Conservation (phyloP, 1,140 invertebrate species). For the Drosophila repleta region DNA sequence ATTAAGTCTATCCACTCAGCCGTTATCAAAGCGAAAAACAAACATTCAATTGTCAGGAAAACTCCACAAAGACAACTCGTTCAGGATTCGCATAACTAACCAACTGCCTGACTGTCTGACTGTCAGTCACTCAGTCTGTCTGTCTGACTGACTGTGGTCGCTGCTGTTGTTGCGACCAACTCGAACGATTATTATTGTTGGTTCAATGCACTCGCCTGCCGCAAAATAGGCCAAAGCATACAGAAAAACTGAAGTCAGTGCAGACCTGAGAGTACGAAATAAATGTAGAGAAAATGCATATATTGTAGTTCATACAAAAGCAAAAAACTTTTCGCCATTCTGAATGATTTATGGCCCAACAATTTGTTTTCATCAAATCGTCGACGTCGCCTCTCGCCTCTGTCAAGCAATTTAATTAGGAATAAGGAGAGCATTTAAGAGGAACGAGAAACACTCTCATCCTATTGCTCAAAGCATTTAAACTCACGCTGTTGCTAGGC, state of each 20-base stretch:
- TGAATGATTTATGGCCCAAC: background rate
- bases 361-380: no score
- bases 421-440: background rate
- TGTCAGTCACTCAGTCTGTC: constrained; percentile 14
- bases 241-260: constrained; percentile 20
- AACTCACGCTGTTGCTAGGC: no score
- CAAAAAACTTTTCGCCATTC: background rate
- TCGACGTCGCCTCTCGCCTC: background rate
- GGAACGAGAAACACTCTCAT: no score
- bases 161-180: constrained; percentile 27
- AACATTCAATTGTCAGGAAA: constrained; percentile 29
- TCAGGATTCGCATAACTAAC: background rate
- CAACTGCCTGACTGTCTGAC: background rate
- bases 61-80: background rate
- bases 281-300: background rate
- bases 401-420: background rate
- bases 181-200: constrained; percentile 61
- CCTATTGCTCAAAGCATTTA: no score
- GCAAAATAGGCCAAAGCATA: constrained; percentile 64
- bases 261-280: constrained; percentile 17
- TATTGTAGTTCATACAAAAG: background rate
- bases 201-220: constrained; percentile 72
- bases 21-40: constrained; percentile 26
- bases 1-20: constrained; percentile 34
- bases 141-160: constrained; percentile 10